Conservation (phyloP, 35 echinoderm and acorn worm species). For the Chiridota heheva region DNA sequence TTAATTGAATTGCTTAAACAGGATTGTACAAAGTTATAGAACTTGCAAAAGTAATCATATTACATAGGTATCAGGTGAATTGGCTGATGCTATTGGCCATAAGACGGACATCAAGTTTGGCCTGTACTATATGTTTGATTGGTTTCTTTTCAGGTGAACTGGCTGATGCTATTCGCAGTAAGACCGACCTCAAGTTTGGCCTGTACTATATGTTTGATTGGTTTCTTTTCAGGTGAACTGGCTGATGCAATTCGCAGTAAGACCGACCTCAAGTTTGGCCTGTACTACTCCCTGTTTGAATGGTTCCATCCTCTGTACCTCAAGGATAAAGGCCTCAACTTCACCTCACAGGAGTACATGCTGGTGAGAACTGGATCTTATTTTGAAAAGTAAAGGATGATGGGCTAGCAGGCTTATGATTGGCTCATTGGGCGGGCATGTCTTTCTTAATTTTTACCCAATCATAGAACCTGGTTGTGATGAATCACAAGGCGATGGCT, state of each 20-base stretch:
- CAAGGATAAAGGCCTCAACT: slow-evolving; percentile 48
- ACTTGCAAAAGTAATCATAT: no score
- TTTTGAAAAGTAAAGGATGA: slow-evolving; percentile 60
- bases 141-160: slow-evolving; percentile 42
- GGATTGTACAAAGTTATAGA: no score
- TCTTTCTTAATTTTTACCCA: no score
- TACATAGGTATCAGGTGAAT: no score
- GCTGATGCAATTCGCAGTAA: slow-evolving; percentile 40
- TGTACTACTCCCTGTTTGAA: slow-evolving; percentile 74
- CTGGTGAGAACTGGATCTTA: slow-evolving; percentile 57
- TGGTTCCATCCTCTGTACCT: slow-evolving; percentile 71
- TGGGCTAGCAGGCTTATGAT: no score
- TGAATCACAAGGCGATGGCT: no score
- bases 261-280: slow-evolving; percentile 67
- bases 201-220: slow-evolving; percentile 82
- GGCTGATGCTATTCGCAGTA: slow-evolving; percentile 54
- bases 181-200: slow-evolving; percentile 65
- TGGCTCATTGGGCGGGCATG: no score
- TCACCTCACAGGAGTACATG: slow-evolving; percentile 52
- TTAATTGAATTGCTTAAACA: no score
- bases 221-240: slow-evolving; percentile 63
- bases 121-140: no score
- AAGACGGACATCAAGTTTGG: neutral
- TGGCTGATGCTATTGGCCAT: neutral
- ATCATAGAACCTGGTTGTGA: no score